phyloP scores from a whole-genome alignment of 2,797 vertebrate genomes.

The Mormyrus hasselquistii region DNA sequence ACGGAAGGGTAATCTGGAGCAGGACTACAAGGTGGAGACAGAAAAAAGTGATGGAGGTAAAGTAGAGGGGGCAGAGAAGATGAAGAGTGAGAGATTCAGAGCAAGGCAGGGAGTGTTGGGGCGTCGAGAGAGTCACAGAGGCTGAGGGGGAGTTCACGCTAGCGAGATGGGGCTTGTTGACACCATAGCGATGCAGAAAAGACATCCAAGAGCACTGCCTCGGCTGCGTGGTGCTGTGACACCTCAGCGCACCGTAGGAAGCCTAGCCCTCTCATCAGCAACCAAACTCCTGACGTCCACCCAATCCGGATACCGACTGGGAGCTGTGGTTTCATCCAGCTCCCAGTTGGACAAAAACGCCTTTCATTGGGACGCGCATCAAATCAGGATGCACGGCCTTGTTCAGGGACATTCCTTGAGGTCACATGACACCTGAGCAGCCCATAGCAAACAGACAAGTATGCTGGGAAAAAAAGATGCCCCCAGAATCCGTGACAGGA shows the following conservation, averaged over 20 bases:
- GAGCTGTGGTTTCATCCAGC: no score
- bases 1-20: not conserved
- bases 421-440: not conserved
- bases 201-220: not conserved
- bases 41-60: not conserved
- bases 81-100: slow-evolving; percentile 23
- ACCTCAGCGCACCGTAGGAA: not conserved
- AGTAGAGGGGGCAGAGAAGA: slow-evolving; percentile 12
- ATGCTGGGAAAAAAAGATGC: not conserved
- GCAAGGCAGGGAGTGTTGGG: not conserved
- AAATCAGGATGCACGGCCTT: not conserved
- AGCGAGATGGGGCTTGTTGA: not conserved
- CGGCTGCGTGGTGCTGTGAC: not conserved
- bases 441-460: not conserved
- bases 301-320: not conserved
- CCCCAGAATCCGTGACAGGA: not conserved
- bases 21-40: not conserved
- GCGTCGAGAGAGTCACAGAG: not conserved
- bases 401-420: not conserved
- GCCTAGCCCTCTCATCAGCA: not conserved
- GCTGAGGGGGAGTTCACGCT: not conserved
- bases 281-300: not conserved
- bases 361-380: not conserved
- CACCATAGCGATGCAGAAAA: not conserved
- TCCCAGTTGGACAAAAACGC: not conserved